phyloP scores from a whole-genome alignment of 2,888 invertebrate genomes.

The Petrolisthes cinctipes region DNA sequence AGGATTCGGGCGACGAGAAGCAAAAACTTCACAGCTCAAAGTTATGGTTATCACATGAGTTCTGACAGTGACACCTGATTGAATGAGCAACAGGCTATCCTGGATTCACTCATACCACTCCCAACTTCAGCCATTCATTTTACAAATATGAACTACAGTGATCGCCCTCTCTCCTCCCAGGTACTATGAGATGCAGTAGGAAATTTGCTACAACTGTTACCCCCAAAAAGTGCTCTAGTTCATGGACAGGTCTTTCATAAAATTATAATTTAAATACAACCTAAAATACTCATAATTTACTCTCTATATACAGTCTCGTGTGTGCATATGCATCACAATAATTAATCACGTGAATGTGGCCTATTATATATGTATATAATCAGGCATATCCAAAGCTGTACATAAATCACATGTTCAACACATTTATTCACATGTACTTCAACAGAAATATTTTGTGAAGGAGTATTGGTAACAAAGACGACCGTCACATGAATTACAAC shows the following conservation, averaged over 20 bases:
- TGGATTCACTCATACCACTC: slow-evolving; percentile 58
- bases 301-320: slow-evolving; percentile 3
- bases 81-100: slow-evolving; percentile 56
- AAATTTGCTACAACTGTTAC: slow-evolving; percentile 55
- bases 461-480: slow-evolving; percentile 59
- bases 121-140: slow-evolving; percentile 51
- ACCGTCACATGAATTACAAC: slow-evolving; percentile 54
- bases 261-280: slow-evolving; percentile 54
- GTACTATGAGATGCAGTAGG: slow-evolving; percentile 62
- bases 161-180: slow-evolving; percentile 61
- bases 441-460: slow-evolving; percentile 45
- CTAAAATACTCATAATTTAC: slow-evolving; percentile 32
- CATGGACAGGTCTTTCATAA: slow-evolving; percentile 53
- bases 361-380: slow-evolving; percentile 18
- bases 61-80: slow-evolving; percentile 56
- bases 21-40: slow-evolving; percentile 51
- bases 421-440: slow-evolving; percentile 39
- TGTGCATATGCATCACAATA: slow-evolving; percentile 15
- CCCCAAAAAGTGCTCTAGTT: slow-evolving; percentile 53
- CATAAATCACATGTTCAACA: slow-evolving; percentile 43
- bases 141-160: slow-evolving; percentile 50
- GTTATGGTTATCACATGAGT: slow-evolving; percentile 58
- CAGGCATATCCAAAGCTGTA: slow-evolving; percentile 15
- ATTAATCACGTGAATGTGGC: background rate
- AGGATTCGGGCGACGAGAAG: slow-evolving; percentile 56